Evolutionary conservation across 1,140 invertebrate genomes (phyloP), one percentile per base, ranked within the genome.

Genomic region (Epicauta chinensis): DNA sequence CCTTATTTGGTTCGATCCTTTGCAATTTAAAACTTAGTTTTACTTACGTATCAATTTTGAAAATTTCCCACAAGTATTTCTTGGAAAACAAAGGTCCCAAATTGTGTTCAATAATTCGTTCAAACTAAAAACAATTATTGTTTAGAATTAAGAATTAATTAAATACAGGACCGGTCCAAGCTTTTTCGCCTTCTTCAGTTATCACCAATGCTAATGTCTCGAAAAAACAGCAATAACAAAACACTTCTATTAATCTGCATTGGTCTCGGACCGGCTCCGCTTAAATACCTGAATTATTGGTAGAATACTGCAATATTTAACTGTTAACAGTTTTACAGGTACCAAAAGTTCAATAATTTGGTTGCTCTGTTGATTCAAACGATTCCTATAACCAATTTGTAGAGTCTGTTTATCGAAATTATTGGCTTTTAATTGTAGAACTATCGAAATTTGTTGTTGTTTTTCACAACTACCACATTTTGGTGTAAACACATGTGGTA

Each of bases 1-100:
- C n/a, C n/a, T n/a, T n/a, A n/a, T n/a, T n/a, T n/a, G n/a, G n/a
- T n/a, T n/a, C n/a, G n/a, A n/a, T n/a, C n/a, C n/a, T n/a, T n/a
- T n/a, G n/a, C n/a, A n/a, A n/a, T n/a, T n/a, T n/a, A n/a, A n/a
- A n/a, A n/a, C n/a, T n/a, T n/a, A n/a, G n/a, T n/a, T n/a, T 29
- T 49, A 55, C 50, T 55, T 57, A 63, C 61, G 41, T 41, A 29
- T 62, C 52, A 3, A 66, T 54, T 7, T 43, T 14, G 15, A 66
- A 54, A 14, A 55, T 23, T 11, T 59, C 40, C 64, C 64, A 66
- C 14, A 66, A 32, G 13, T 49, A 37, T 11, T 40, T 16, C 36
- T 66, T 65, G 15, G 45, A 56, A 13, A 66, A 60, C 7, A 65
- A 32, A 1, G 35, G 39, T 12, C 64, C 62, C 35, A 60, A 61